These are phyloP conservation scores for Danio jaintianensis DNA, from an alignment of 2,797 vertebrate genomes.

Conservation along the genomic window DNA sequence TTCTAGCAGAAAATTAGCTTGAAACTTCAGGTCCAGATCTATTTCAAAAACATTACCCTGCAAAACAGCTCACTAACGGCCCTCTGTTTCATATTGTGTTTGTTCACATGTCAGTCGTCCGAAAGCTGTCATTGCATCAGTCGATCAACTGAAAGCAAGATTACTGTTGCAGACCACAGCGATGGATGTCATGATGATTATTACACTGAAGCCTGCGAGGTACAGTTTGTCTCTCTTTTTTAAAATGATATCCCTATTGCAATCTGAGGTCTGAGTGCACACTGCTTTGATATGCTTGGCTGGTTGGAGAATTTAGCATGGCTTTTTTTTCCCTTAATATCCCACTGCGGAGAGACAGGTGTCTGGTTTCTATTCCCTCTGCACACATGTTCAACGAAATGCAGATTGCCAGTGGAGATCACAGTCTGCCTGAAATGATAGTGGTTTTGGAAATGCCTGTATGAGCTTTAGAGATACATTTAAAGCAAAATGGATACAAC, in stretches of 20 bases:
- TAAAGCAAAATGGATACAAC: slow-evolving; percentile 74
- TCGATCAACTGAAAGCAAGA: slow-evolving; percentile 67
- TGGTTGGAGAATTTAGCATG: slow-evolving; percentile 62
- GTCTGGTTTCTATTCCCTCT: slow-evolving; percentile 77
- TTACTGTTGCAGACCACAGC: slow-evolving; percentile 71
- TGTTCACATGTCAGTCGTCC: slow-evolving; percentile 35
- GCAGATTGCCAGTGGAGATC: slow-evolving; percentile 80
- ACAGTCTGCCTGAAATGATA: slow-evolving; percentile 75
- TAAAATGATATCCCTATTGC: slow-evolving; percentile 57
- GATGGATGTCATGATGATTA: slow-evolving; percentile 67
- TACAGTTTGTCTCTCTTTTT: slow-evolving; percentile 59
- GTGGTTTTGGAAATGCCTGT: slow-evolving; percentile 68
- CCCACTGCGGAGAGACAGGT: slow-evolving; percentile 67
- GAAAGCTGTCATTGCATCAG: slow-evolving; percentile 67
- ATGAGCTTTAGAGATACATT: slow-evolving; percentile 66
- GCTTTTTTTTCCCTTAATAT: slow-evolving; percentile 40
- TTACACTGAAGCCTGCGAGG: slow-evolving; percentile 66
- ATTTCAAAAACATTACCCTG: slow-evolving; percentile 32
- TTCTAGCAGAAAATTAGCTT: slow-evolving; percentile 22
- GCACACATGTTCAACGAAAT: slow-evolving; percentile 70
- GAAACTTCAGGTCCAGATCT: slow-evolving; percentile 33
- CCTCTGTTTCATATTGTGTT: slow-evolving; percentile 44
- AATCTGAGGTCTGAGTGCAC: slow-evolving; percentile 63
- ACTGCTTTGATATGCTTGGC: slow-evolving; percentile 71
- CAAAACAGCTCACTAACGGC: slow-evolving; percentile 29